A percentile compares a stretch with the other conserved stretches of the same genome.
phyloP scores from a whole-genome alignment of 2,888 invertebrate genomes.

The Phaonia tiefii region DNA sequence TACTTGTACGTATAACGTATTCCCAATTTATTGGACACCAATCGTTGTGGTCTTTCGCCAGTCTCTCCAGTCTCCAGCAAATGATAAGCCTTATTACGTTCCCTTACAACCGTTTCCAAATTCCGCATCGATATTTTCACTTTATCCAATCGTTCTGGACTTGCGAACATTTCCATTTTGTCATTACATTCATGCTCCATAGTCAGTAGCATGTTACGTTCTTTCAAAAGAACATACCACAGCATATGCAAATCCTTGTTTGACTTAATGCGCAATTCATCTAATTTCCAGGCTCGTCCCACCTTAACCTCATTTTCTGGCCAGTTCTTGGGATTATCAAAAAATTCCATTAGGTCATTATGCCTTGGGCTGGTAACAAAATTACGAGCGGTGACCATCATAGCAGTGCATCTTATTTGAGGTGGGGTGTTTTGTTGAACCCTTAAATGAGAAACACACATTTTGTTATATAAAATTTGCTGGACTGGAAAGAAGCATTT shows the following conservation, averaged over 20 bases:
- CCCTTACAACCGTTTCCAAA: constrained; percentile 93
- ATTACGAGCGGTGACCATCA: constrained; percentile 11
- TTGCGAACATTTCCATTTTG: constrained; percentile 88
- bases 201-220: constrained; percentile 97
- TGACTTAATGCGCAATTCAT: constrained; percentile 96
- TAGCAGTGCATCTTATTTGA: not conserved
- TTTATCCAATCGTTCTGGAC: constrained; percentile 96
- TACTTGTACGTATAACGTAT: constrained; percentile 82
- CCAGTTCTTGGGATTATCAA: constrained; percentile 93
- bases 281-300: constrained; percentile 93
- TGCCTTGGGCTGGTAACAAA: constrained; percentile 52
- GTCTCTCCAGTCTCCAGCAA: constrained; percentile 93
- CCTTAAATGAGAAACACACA: constrained; percentile 23
- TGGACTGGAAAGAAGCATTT: not conserved
- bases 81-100: constrained; percentile 95
- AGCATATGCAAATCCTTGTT: constrained; percentile 97
- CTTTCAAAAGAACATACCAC: constrained; percentile 95
- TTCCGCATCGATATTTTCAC: constrained; percentile 97
- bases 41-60: constrained; percentile 87
- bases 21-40: constrained; percentile 84
- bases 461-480: constrained; percentile 65
- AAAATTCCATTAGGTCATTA: constrained; percentile 89
- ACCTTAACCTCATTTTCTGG: constrained; percentile 86
- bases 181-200: constrained; percentile 93
- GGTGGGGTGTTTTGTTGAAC: constrained; percentile 1